Percentiles rank a stretch among this genome's conserved stretches.
These are phyloP conservation scores for Anthophora plumipes DNA, from an alignment of 2,888 invertebrate species.

Conservation along the genomic window DNA sequence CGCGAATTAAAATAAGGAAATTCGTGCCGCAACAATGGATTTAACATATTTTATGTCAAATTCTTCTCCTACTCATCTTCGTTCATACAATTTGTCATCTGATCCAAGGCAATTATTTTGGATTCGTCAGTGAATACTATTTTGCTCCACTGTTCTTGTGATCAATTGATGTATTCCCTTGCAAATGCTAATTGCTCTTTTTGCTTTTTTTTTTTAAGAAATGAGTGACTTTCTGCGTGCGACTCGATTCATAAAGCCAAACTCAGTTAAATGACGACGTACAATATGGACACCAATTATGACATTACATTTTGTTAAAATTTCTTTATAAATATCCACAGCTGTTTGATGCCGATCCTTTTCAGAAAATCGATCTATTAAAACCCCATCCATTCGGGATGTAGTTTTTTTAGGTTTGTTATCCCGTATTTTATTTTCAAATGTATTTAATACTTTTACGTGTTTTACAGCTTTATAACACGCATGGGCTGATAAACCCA, in stretches of 20 bases:
- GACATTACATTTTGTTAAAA: not conserved
- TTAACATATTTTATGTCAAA: too few relatives aligned
- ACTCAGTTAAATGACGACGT: not conserved
- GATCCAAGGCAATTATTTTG: too few relatives aligned
- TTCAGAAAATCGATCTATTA: not conserved
- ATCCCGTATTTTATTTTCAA: not conserved
- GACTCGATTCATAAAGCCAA: not conserved
- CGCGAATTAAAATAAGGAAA: too few relatives aligned
- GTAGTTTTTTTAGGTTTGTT: not conserved
- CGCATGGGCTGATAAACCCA: not conserved
- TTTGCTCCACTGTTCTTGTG: too few relatives aligned
- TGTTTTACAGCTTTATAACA: not conserved
- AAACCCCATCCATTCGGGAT: not conserved
- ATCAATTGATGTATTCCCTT: too few relatives aligned
- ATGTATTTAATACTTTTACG: not conserved
- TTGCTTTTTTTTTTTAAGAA: too few relatives aligned
- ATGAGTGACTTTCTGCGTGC: too few relatives aligned
- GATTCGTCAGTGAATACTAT: too few relatives aligned
- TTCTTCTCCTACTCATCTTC: too few relatives aligned
- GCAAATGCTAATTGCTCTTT: too few relatives aligned
- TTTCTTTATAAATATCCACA: not conserved
- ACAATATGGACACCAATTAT: not conserved
- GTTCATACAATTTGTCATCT: too few relatives aligned
- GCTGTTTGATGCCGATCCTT: not conserved
- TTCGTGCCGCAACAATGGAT: too few relatives aligned